phyloP scores from a whole-genome alignment of 37 sponge, comb jelly and placozoan genomes.

The Dysidea cf. avara region DNA sequence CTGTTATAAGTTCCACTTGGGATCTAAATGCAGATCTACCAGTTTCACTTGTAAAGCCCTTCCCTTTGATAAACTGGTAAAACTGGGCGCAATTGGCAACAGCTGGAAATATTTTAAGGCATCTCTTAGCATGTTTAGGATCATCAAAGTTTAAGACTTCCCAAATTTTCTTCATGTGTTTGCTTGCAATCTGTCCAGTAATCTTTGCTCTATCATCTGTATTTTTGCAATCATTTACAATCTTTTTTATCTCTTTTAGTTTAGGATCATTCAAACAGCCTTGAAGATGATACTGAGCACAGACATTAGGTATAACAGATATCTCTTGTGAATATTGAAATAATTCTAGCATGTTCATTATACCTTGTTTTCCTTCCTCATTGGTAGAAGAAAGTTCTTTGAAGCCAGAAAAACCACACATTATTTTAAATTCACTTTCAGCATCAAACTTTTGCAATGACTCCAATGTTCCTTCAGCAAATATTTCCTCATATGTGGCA shows the following conservation, averaged over 20 bases:
- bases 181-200: conserved; percentile 41
- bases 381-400: neutral
- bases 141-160: conserved; percentile 26
- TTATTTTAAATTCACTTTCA: conserved; percentile 6
- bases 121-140: neutral
- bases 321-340: conserved; percentile 22
- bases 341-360: conserved; percentile 35
- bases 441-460: conserved; percentile 3
- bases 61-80: conserved; percentile 30
- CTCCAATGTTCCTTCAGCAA: conserved; percentile 40
- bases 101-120: conserved; percentile 33
- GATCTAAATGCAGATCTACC: conserved; percentile 39
- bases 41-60: neutral
- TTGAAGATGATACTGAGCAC: conserved; percentile 23
- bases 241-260: conserved; percentile 19
- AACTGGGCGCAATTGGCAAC: conserved; percentile 47
- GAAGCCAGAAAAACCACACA: neutral
- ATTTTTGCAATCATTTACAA: neutral
- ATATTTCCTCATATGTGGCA: conserved; percentile 54
- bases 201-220: conserved; percentile 24
- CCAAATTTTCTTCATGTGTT: conserved; percentile 35
- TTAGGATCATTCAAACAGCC: conserved; percentile 19
- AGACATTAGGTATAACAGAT: conserved; percentile 18
- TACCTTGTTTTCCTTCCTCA: neutral
- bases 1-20: conserved; percentile 61